These are phyloP conservation scores for Macrosteles quadrilineatus DNA, from an alignment of 1,140 invertebrate genomes.

Conservation along the genomic window DNA sequence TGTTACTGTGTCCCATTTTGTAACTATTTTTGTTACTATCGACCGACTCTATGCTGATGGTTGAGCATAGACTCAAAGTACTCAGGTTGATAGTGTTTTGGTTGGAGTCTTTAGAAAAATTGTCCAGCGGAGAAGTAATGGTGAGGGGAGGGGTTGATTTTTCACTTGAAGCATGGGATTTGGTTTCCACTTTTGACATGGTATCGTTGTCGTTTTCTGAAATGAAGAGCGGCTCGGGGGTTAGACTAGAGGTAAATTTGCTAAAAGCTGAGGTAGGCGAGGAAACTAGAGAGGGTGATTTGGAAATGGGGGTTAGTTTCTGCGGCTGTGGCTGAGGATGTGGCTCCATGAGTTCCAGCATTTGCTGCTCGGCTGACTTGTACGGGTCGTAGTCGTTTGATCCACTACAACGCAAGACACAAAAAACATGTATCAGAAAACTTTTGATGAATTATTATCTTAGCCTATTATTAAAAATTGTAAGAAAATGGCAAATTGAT, in stretches of 20 bases:
- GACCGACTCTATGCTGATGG: slow-evolving; percentile 45
- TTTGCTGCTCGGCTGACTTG: slow-evolving; percentile 65
- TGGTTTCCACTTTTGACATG: slow-evolving; percentile 1
- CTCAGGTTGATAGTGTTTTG: slow-evolving; percentile 47
- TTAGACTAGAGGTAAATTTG: slow-evolving; percentile 46
- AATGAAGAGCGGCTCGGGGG: slow-evolving; percentile 41
- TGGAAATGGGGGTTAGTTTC: not conserved
- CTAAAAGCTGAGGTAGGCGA: slow-evolving; percentile 53
- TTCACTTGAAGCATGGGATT: slow-evolving; percentile 25
- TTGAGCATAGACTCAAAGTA: slow-evolving; percentile 53
- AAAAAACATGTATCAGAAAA: not conserved
- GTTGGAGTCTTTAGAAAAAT: slow-evolving; percentile 27
- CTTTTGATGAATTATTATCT: not conserved
- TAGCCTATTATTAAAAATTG: no score
- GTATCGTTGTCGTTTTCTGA: slow-evolving; percentile 37
- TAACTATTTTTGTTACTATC: slow-evolving; percentile 36
- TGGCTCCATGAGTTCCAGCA: slow-evolving; percentile 62
- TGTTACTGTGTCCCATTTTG: slow-evolving; percentile 12
- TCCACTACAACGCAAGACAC: slow-evolving; percentile 19
- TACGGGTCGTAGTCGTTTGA: slow-evolving; percentile 63
- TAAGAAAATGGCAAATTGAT: no score
- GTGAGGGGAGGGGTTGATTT: slow-evolving; percentile 13
- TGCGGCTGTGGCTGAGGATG: slow-evolving; percentile 25
- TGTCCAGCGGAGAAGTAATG: not conserved
- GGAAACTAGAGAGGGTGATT: slow-evolving; percentile 36